phyloP scores from a whole-genome alignment of 2,797 vertebrate species.

The Nasua narica region DNA sequence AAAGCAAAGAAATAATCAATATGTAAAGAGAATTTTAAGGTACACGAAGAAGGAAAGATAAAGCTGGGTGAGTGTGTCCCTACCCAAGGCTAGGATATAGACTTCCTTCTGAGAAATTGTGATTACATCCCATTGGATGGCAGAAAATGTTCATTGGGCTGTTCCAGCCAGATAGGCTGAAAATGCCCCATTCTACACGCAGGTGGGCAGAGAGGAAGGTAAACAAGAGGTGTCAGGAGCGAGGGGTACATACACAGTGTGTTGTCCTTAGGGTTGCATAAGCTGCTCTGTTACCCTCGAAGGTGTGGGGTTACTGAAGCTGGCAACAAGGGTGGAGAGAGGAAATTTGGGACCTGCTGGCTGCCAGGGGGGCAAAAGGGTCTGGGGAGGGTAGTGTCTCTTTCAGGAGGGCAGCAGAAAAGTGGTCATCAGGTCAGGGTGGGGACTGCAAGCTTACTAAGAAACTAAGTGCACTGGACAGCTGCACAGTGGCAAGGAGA shows the following conservation, averaged over 20 bases:
- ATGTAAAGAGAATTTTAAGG: background rate
- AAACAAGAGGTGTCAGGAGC: background rate
- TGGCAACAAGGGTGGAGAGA: background rate
- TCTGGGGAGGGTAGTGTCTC: background rate
- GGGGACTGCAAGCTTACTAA: background rate
- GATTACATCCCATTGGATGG: too few relatives aligned
- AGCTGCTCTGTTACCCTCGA: background rate
- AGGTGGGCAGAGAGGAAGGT: background rate
- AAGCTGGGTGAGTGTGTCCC: rapidly evolving
- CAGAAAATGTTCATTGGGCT: background rate
- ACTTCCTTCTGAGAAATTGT: background rate
- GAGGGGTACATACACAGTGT: too few relatives aligned
- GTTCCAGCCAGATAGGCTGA: background rate
- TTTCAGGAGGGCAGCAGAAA: background rate
- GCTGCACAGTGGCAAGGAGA: background rate
- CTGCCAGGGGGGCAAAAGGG: background rate
- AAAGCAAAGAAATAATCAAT: background rate
- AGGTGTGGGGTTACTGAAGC: rapidly evolving
- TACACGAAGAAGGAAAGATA: background rate
- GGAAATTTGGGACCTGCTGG: background rate
- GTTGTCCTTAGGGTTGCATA: background rate
- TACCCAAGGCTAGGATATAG: rapidly evolving
- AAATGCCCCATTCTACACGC: background rate
- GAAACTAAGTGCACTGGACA: background rate
- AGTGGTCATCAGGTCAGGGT: background rate